Evolutionary conservation across 2,797 vertebrate genomes (phyloP), one percentile per base, ranked within the genome.

Genomic region (Ctenosaura bakeri): DNA sequence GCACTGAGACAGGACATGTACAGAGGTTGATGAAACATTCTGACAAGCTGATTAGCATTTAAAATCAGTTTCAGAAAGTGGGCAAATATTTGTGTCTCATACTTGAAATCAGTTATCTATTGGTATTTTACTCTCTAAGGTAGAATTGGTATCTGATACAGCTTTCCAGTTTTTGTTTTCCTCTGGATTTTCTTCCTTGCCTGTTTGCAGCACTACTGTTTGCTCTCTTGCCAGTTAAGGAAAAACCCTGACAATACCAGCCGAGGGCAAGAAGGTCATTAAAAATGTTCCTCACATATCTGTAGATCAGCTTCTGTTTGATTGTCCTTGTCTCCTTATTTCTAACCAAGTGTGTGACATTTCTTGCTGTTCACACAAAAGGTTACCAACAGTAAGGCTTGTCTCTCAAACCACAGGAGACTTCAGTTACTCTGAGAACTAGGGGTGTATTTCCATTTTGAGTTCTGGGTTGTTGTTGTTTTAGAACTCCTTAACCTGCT

Each of bases 221-320:
- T 85, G 10, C 13, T 74, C 32, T 76, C 22, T 74, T 16, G 12
- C 16, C 88, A 88, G 9, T 64, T n/a, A 81, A 32, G 46, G 64
- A 54, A 1, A 3, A 56, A 22, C 22, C 56, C 16, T 66, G 26
- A 42, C 87, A 93, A 85, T 0, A 90, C 29, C 46, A 82, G n/a
- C 87, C 46, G 18, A 92, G 7, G 1, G 35, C 87, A 24, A 0
- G 22, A 42, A 78, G 1, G 64, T 80, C 78, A 88, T 5, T 88
- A 87, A 91, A 20, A 20, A 78, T 10, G 86, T 90, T 94, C 38
- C 82, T 1, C 4, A 12, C 29, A 50, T 86, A 82, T 79, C 22
- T 80, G 5, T 42, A 83, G 38, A 32, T 71, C 14, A 42, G 6
- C n/a, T 88, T 90, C 71, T 66, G 5, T 35, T 91, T 95, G 79